These are phyloP conservation scores for Platyscapa corneri DNA, from an alignment of 1,140 invertebrate species.

Conservation along the genomic window DNA sequence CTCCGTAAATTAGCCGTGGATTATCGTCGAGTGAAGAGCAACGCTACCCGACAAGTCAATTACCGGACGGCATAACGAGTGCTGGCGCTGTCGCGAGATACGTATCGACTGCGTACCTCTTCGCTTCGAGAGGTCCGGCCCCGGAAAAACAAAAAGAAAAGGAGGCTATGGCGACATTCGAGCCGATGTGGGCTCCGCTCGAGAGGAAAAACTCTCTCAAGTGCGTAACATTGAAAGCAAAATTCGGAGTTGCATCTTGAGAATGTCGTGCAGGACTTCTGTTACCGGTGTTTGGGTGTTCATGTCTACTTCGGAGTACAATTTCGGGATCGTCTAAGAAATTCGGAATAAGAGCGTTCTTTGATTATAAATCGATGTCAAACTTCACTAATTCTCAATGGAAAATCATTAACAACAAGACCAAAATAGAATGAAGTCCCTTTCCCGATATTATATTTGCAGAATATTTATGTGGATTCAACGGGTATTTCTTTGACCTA, in stretches of 20 bases:
- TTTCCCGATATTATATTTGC: neutral
- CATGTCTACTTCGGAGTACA: neutral
- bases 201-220: neutral
- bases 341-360: neutral
- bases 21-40: slow-evolving; percentile 1
- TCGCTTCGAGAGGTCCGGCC: neutral
- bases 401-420: neutral
- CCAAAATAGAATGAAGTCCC: neutral
- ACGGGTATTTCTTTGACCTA: neutral
- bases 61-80: slow-evolving; percentile 19
- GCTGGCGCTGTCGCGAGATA: slow-evolving; percentile 13
- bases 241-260: neutral
- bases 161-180: neutral
- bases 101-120: neutral
- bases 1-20: slow-evolving; percentile 14
- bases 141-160: neutral
- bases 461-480: neutral
- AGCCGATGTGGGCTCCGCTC: neutral
- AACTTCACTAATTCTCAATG: neutral
- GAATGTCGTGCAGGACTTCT: neutral
- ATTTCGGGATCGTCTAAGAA: neutral
- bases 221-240: neutral
- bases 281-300: neutral
- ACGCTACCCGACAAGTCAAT: slow-evolving; percentile 6
- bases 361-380: neutral